phyloP scores from a whole-genome alignment of 1,140 invertebrate genomes.

The Drosophila varians region DNA sequence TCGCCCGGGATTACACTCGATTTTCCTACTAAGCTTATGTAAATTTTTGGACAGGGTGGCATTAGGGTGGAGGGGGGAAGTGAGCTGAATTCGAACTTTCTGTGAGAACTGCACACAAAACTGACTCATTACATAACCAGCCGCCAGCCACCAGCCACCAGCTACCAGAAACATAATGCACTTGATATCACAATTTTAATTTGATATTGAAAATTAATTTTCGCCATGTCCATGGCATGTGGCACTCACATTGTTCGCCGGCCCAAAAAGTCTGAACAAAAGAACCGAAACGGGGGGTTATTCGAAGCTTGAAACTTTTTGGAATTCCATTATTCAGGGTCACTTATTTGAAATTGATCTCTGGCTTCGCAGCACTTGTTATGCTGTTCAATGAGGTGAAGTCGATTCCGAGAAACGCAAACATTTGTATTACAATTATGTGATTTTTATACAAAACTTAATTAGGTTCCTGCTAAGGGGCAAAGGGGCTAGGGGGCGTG shows the following conservation, averaged over 20 bases:
- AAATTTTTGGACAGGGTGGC: conserved; percentile 37
- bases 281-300: too few species aligned
- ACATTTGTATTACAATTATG: neutral
- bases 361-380: neutral
- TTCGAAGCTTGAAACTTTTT: neutral
- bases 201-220: conserved; percentile 28
- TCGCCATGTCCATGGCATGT: conserved; percentile 38
- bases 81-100: conserved; percentile 31
- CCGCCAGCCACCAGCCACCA: conserved; percentile 9
- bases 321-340: conserved; percentile 6
- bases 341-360: conserved; percentile 3
- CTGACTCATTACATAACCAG: conserved; percentile 65
- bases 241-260: conserved; percentile 12
- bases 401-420: neutral
- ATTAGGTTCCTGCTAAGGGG: too few species aligned
- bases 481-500: too few species aligned
- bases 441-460: neutral
- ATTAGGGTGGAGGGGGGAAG: conserved; percentile 2
- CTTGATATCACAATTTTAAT: conserved; percentile 44
- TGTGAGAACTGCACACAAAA: conserved; percentile 67
- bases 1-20: neutral
- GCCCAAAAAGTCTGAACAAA: conserved; percentile 8
- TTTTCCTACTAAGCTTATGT: conserved; percentile 66
- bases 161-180: conserved; percentile 10
- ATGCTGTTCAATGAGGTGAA: neutral